Base-by-base conservation (phyloP, 2,113 vertebrate genomes). In the Tragulus kanchil region DNA sequence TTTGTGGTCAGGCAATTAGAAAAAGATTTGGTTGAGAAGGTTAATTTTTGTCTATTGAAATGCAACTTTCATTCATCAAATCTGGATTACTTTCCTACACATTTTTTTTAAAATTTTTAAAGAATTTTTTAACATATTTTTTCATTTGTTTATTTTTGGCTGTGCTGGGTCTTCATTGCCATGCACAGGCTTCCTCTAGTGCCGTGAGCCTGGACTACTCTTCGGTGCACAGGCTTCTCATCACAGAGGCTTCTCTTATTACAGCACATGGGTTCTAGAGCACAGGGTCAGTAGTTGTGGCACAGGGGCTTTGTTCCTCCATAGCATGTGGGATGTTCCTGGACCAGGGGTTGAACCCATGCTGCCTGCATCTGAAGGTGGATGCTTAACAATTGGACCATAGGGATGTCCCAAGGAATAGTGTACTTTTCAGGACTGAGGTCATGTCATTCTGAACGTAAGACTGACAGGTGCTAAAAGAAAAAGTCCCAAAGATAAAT, bases 21-120 rank as follows among this genome's bases (percentile, higher is more conserved):
- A 8, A 85, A 69, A 45, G 14, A 45, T 58, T 91, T 92, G 8
- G 16, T 77, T 84, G 26, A 79, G 92, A 92, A 93, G 23, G 5
- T 75, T 36, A 84, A 42, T 15, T 62, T 14, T 83, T 9, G 17
- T 45, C 8, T 93, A 4, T 54, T 85, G 19, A 28, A 91, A 10
- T 64, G 28, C 17, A 81, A 42, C 21, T 93, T 85, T 96, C 31
- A 67, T 89, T 81, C 28, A 50, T 69, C 73, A 84, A 62, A 52
- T 77, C 45, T 89, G 50, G 16, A 8, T 82, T 54, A 54, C 7
- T 69, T 89, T 75, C 12, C n/a, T 79, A 26, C 0, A 54, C 17
- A 56, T 45, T 84, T 93, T 84, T 93, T 87, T 92, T 75, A 86
- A 78, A 86, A 62, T 90, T 79, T 92, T 73, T 73, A 0, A 42